phyloP scores from a whole-genome alignment of 1,140 invertebrate genomes.

The Schmidtea mediterranea region DNA sequence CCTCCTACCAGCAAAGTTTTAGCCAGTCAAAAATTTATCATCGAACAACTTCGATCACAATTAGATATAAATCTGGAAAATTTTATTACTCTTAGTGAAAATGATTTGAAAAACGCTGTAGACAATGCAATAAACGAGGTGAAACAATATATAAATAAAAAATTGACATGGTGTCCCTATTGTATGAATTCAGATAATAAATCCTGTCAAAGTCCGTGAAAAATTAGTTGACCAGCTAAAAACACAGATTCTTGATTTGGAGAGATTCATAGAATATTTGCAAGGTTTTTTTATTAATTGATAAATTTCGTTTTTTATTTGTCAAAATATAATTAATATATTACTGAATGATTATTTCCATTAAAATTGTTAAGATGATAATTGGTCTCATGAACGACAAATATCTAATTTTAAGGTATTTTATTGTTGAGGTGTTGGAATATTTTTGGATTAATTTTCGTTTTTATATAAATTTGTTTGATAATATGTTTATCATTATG shows the following conservation, averaged over 20 bases:
- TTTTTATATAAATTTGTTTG: no score
- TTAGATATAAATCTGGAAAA: background rate
- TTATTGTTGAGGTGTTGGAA: no score
- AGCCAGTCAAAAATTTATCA: background rate
- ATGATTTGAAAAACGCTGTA: background rate
- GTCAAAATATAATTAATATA: no score
- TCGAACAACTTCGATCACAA: background rate
- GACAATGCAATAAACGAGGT: background rate
- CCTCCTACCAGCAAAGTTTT: background rate
- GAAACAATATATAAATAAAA: no score
- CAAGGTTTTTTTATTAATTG: constrained; percentile 38
- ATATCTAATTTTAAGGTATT: no score
- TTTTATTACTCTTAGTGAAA: background rate
- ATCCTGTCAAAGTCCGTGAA: constrained; percentile 77
- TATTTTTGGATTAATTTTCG: no score
- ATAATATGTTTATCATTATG: no score
- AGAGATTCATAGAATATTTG: constrained; percentile 78
- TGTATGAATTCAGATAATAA: constrained; percentile 44
- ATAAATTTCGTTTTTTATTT: no score
- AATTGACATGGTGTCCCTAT: no score
- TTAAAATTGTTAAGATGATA: no score
- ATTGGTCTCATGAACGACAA: no score
- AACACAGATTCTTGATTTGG: constrained; percentile 78
- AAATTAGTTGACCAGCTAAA: constrained; percentile 73
- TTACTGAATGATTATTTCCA: no score